A percentile compares a stretch with the other conserved stretches of the same genome.
These are phyloP conservation scores for Diglossa cyanea DNA, from an alignment of 2,797 vertebrate species.

Conservation along the genomic window DNA sequence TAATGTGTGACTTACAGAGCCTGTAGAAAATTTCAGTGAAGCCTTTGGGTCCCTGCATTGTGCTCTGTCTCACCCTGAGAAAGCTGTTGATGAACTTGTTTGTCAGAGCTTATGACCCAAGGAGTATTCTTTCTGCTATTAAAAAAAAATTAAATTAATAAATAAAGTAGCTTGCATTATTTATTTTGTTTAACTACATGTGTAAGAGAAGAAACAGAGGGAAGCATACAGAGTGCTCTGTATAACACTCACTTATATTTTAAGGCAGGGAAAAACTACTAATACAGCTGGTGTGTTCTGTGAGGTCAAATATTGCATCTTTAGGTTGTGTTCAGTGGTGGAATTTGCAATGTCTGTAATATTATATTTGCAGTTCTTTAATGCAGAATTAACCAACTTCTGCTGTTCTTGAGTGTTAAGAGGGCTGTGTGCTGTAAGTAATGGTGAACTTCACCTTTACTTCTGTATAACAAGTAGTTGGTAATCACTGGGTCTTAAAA, in stretches of 20 bases:
- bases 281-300: not conserved
- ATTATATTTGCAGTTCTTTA: not conserved
- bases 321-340: not conserved
- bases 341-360: not conserved
- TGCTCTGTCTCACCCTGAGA: not conserved
- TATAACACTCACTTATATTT: not conserved
- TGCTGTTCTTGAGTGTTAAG: not conserved
- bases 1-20: not conserved
- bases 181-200: not conserved
- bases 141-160: not conserved
- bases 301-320: not conserved
- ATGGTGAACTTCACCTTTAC: not conserved
- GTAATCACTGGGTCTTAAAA: not conserved
- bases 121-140: not conserved
- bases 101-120: not conserved
- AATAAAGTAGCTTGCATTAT: not conserved
- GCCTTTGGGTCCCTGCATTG: not conserved
- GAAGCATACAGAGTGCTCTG: accelerated
- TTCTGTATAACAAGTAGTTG: not conserved
- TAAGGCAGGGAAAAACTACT: not conserved
- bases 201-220: not conserved
- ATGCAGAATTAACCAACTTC: not conserved
- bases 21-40: not conserved
- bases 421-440: not conserved
- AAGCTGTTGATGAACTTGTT: not conserved